phyloP scores from a whole-genome alignment of 2,797 vertebrate genomes.

The Rhynchotus rufescens region DNA sequence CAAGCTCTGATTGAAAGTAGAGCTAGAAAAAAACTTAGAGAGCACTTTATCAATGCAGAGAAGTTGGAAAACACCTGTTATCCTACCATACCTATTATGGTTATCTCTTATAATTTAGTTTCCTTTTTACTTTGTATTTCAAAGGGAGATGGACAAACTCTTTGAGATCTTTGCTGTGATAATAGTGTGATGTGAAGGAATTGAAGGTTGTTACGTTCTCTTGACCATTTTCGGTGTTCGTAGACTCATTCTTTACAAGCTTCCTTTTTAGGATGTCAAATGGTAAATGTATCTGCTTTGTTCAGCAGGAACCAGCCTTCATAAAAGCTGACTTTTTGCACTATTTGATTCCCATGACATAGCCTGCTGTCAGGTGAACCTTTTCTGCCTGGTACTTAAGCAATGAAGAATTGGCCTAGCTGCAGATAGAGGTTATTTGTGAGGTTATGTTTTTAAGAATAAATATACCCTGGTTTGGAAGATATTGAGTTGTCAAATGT shows the following conservation, averaged over 20 bases:
- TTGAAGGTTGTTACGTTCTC: not conserved
- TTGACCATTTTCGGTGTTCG: not conserved
- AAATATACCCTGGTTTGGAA: constrained; percentile 53
- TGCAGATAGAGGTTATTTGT: constrained; percentile 48
- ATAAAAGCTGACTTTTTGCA: not conserved
- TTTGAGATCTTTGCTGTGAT: not conserved
- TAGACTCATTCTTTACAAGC: accelerated
- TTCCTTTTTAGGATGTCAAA: not conserved
- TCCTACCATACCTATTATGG: not conserved
- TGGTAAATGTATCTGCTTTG: not conserved
- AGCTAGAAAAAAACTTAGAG: not conserved
- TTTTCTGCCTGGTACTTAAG: constrained; percentile 29
- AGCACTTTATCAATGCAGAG: not conserved
- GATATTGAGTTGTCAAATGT: constrained; percentile 35
- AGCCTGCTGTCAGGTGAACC: constrained; percentile 9
- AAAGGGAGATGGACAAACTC: not conserved
- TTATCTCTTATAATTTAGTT: not conserved
- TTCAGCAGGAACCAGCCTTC: not conserved
- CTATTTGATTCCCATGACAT: not conserved
- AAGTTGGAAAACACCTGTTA: not conserved
- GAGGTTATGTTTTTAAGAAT: constrained; percentile 61
- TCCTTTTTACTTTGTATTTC: not conserved
- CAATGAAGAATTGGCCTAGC: not conserved
- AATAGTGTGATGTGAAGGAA: not conserved
- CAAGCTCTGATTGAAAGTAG: not conserved